Percentiles rank a stretch among this genome's conserved stretches.
These are phyloP conservation scores for Verasper variegatus DNA, from an alignment of 2,113 vertebrate species.

Conservation along the genomic window DNA sequence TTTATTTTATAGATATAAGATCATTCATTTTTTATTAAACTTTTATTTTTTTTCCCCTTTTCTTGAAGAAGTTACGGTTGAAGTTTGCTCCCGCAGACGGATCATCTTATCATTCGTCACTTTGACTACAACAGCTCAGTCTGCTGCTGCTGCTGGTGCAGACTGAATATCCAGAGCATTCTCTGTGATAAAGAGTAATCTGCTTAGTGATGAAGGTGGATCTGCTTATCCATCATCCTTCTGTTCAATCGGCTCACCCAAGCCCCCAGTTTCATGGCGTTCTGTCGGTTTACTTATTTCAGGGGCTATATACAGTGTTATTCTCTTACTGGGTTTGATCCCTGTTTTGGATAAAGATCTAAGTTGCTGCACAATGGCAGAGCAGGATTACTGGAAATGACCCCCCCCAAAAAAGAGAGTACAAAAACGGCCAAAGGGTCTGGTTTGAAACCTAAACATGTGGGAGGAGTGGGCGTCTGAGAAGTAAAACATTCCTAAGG, in stretches of 20 bases:
- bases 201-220: constrained; percentile 72
- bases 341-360: constrained; percentile 1
- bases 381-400: constrained; percentile 65
- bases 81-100: neutral
- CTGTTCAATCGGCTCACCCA: constrained; percentile 67
- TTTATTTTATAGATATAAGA: no score
- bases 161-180: constrained; percentile 54
- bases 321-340: neutral
- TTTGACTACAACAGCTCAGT: constrained; percentile 54
- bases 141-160: constrained; percentile 9
- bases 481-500: constrained; percentile 56
- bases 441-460: constrained; percentile 41
- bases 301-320: neutral
- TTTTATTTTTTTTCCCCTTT: neutral
- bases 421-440: constrained; percentile 23
- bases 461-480: neutral
- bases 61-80: neutral
- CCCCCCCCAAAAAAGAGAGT: constrained; percentile 5
- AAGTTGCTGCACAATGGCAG: constrained; percentile 2
- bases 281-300: constrained; percentile 16
- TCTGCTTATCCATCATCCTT: constrained; percentile 74
- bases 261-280: constrained; percentile 56
- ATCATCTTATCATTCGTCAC: constrained; percentile 32
- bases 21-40: no score
- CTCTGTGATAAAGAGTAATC: constrained; percentile 74